Base-by-base conservation (phyloP, 1,140 invertebrate species). In the Pteromalus puparum region DNA sequence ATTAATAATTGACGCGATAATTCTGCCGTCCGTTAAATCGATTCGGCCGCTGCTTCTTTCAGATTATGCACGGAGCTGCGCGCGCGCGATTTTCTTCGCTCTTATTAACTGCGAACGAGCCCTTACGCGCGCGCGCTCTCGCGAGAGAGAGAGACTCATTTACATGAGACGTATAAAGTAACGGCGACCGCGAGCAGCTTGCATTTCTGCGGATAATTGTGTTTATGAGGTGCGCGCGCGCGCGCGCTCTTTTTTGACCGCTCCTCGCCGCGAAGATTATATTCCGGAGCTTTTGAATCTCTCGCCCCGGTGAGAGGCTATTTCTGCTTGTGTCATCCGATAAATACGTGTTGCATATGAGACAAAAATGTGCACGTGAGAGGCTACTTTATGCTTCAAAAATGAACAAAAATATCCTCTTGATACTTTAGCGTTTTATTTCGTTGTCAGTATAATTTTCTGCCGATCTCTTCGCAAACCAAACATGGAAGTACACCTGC, bases 1-100 rank as follows among this genome's bases (percentile, higher is more conserved):
- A 88, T 89, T 89, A 88, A 87, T 89, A 88, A 88, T 89, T 86
- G 87, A 78, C 84, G 75, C 81, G 87, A 87, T 87, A 87, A 88
- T 89, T 88, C 86, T 84, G 70, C 85, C 81, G 87, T 87, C 87
- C 85, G 83, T 70, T 81, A 84, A 81, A 81, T 81, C 78, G 78
- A 85, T 81, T 85, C 72, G 67, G 70, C 53, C 26, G 53, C 79
- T 30, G 28, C 34, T 65, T 77, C 30, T 75, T 61, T 46, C 68
- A 53, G 77, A 84, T 84, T 84, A 84, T 84, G 38, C 76, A 78
- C 53, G 73, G 81, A 28, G 38, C 38, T 28, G 61, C 26, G 65
- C 65, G 83, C 18, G 38, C 34, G 65, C 65, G 83, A 85, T 85
- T 81, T 85, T 81, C 78, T 85, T 81, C 83, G 79, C 83, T 85